Conservation (phyloP, 2,113 vertebrate species). For the Gyps fulvus region DNA sequence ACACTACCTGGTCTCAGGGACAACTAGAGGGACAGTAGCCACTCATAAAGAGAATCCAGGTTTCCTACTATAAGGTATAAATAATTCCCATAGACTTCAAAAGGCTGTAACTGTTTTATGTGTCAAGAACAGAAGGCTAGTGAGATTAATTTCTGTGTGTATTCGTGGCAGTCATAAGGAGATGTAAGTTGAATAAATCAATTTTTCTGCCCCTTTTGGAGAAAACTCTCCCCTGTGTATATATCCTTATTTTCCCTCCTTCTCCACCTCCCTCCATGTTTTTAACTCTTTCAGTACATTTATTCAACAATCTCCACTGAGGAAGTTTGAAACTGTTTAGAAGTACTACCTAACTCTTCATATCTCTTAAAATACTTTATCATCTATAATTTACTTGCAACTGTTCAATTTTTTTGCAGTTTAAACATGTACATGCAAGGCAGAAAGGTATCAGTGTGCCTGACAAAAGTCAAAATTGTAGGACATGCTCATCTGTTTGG, state of each 20-base stretch:
- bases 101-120: not conserved
- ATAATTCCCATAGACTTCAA: not conserved
- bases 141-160: not conserved
- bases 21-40: not conserved
- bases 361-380: not conserved
- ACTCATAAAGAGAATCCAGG: not conserved
- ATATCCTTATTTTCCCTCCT: not conserved
- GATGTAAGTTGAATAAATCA: not conserved
- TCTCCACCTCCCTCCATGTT: not conserved
- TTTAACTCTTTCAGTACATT: not conserved
- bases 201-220: not conserved
- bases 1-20: not conserved
- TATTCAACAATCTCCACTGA: not conserved
- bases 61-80: not conserved
- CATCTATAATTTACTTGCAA: not conserved
- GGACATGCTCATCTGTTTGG: not conserved
- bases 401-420: not conserved
- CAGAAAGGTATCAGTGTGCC: not conserved
- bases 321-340: not conserved
- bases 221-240: not conserved
- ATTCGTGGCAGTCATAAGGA: not conserved
- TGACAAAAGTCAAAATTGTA: not conserved
- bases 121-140: not conserved
- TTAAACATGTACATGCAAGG: not conserved
- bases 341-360: not conserved